Conservation (phyloP, 2,113 vertebrate species). For the Nothoprocta pentlandii region DNA sequence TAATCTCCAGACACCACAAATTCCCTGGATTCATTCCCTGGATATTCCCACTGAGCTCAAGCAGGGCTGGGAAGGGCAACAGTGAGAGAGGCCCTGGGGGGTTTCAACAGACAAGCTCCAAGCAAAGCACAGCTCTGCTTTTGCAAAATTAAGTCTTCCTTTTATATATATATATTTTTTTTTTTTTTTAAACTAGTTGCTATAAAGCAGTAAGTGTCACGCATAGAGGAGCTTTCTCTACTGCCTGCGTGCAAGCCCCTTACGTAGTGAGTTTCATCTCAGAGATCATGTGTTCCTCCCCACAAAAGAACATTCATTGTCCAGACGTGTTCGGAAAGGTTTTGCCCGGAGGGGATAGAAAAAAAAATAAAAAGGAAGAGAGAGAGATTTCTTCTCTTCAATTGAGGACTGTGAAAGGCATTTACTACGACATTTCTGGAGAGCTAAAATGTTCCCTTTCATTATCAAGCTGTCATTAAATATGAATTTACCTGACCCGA, state of each 20-base stretch:
- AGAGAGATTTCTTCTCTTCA: background rate
- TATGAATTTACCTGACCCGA: background rate
- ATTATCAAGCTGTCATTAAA: background rate
- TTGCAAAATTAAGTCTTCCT: background rate
- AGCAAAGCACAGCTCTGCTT: background rate
- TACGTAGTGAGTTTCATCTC: background rate
- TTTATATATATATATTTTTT: background rate
- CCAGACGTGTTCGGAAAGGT: background rate
- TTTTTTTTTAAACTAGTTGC: background rate
- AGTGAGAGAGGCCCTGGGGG: background rate
- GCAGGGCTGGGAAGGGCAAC: background rate
- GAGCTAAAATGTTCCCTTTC: background rate
- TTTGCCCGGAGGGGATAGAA: background rate
- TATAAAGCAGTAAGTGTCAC: slow-evolving; percentile 20
- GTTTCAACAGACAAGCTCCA: background rate
- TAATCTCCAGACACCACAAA: background rate
- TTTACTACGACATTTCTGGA: background rate
- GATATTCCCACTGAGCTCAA: rapidly evolving
- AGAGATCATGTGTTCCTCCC: background rate
- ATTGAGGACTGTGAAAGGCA: background rate
- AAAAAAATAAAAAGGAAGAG: background rate
- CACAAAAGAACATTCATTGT: slow-evolving; percentile 23
- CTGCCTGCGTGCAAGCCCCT: slow-evolving; percentile 15
- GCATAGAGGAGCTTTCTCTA: slow-evolving; percentile 21
- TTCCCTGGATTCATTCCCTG: background rate